Conservation (phyloP, 2,113 vertebrate genomes). For the Porphyrio hochstetteri region DNA sequence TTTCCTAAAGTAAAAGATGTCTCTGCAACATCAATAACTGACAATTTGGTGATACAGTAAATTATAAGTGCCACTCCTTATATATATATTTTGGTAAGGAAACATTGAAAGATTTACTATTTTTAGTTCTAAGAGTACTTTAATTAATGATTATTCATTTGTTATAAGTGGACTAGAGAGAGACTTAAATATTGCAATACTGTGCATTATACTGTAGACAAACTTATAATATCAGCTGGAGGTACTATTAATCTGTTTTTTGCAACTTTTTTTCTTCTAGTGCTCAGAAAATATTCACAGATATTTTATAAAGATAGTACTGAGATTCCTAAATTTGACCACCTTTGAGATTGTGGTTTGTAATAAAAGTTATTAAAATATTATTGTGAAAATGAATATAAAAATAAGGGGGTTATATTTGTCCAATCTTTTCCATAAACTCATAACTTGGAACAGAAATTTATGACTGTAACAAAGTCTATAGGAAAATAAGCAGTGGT, state of each 20-base stretch:
- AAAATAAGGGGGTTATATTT: neutral
- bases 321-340: neutral
- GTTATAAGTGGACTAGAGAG: neutral
- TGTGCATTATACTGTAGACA: neutral
- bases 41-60: neutral
- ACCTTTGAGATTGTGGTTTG: neutral
- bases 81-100: neutral
- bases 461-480: neutral
- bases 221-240: neutral
- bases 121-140: neutral
- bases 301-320: neutral
- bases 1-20: neutral
- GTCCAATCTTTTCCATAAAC: neutral
- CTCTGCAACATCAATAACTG: neutral
- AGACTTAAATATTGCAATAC: neutral
- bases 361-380: neutral
- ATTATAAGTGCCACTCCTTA: neutral
- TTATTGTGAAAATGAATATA: neutral
- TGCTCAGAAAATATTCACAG: neutral
- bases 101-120: neutral
- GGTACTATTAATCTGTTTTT: rapidly evolving
- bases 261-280: neutral
- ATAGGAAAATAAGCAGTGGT: neutral
- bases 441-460: neutral
- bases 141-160: neutral